Conservation (phyloP, 2,113 vertebrate species). For the Trogon melanurus region DNA sequence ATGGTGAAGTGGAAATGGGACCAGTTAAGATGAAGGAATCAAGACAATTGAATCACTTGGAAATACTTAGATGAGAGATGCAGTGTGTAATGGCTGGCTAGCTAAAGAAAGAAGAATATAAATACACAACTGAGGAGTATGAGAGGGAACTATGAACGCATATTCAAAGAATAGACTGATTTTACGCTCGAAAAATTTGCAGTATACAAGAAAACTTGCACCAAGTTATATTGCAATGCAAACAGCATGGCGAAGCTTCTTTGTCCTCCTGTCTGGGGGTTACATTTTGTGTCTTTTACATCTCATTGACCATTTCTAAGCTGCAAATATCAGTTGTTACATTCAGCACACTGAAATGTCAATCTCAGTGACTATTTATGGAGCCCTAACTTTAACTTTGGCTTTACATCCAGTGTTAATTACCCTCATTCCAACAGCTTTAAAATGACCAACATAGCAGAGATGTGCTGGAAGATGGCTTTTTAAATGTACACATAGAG, state of each 20-base stretch:
- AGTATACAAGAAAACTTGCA: neutral
- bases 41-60: neutral
- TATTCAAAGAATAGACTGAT: neutral
- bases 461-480: neutral
- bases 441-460: neutral
- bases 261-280: neutral
- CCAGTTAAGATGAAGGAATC: neutral
- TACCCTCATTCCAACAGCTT: neutral
- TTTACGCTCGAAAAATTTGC: neutral
- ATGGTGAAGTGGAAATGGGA: neutral
- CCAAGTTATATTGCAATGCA: neutral
- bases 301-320: neutral
- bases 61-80: neutral
- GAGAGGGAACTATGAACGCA: neutral
- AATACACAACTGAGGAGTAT: neutral
- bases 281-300: neutral
- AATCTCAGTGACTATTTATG: neutral
- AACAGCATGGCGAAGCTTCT: neutral
- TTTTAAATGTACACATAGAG: neutral
- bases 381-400: neutral
- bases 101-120: neutral
- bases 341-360: neutral
- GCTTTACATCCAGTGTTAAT: neutral
- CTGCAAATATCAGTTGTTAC: neutral
- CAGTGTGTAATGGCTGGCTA: neutral